A percentile compares a stretch with the other conserved stretches of the same genome.
phyloP scores from a whole-genome alignment of 2,113 vertebrate species.

The Xiphophorus maculatus region DNA sequence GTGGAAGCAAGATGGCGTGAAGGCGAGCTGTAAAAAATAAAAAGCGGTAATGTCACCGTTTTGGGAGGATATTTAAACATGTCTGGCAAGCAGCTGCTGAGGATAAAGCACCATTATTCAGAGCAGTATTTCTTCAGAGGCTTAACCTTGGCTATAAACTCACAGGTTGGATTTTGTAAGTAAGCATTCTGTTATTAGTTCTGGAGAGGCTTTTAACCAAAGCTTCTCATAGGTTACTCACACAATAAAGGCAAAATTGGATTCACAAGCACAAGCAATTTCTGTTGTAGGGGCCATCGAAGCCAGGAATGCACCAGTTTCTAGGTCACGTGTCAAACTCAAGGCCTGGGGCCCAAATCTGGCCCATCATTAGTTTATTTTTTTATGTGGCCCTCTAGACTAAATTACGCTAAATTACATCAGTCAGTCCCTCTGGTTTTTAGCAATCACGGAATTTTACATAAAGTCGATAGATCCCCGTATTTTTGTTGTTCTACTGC shows the following conservation, averaged over 20 bases:
- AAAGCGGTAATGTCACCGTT: neutral
- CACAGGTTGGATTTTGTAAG: neutral
- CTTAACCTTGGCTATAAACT: neutral
- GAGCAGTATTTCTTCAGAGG: neutral
- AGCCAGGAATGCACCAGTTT: too few species aligned
- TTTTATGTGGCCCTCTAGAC: too few species aligned
- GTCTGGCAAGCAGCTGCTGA: neutral
- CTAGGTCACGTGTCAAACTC: too few species aligned
- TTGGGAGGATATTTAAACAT: neutral
- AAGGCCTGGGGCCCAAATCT: too few species aligned
- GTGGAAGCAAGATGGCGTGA: neutral
- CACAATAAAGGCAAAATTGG: neutral
- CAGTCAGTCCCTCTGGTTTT: too few species aligned
- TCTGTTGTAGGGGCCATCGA: too few species aligned
- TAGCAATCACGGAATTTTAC: too few species aligned
- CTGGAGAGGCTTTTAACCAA: neutral
- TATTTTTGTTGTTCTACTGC: too few species aligned
- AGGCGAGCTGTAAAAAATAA: neutral
- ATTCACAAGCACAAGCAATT: too few species aligned
- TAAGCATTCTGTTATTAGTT: neutral
- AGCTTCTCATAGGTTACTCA: neutral
- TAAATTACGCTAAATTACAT: too few species aligned
- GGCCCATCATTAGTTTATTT: too few species aligned
- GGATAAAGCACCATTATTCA: neutral
- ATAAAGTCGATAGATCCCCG: too few species aligned